Percentiles rank a stretch among this genome's conserved stretches.
Conservation (phyloP, 2,797 vertebrate species). For the Anolis apletophallus region DNA sequence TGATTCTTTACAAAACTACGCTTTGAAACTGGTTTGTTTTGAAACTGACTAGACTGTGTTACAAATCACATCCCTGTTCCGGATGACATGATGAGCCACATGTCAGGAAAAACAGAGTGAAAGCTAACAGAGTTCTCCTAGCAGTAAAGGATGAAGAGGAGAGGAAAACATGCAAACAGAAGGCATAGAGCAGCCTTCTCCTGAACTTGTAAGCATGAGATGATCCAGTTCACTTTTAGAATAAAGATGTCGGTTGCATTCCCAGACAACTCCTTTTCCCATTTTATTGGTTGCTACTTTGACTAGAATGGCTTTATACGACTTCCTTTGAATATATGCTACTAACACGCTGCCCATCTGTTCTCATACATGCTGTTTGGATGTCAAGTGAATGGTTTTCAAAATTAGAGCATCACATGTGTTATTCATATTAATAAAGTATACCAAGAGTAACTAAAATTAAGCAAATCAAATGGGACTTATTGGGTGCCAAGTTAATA, state of each 20-base stretch:
- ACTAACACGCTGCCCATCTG: neutral
- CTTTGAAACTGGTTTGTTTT: too few species aligned
- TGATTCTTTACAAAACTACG: too few species aligned
- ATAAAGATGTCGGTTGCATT: neutral
- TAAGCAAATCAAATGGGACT: neutral
- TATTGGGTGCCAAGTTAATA: neutral
- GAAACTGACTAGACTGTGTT: too few species aligned
- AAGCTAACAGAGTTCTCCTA: too few species aligned
- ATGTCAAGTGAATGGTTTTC: neutral
- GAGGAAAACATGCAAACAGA: neutral
- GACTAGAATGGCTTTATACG: neutral
- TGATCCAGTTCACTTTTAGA: neutral
- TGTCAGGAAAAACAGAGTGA: too few species aligned
- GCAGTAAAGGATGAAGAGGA: neutral
- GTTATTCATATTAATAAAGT: neutral
- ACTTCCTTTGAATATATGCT: neutral
- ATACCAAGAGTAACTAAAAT: neutral
- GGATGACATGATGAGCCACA: too few species aligned
- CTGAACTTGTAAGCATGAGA: neutral
- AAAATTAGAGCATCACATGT: neutral
- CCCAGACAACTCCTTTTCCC: neutral
- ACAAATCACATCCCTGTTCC: too few species aligned
- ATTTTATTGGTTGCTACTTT: neutral
- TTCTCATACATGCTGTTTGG: neutral
- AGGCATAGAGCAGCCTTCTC: neutral